A percentile compares a stretch with the other conserved stretches of the same genome.
These are phyloP conservation scores for Idaea dimidiata DNA, from an alignment of 2,888 invertebrate genomes.

Conservation along the genomic window DNA sequence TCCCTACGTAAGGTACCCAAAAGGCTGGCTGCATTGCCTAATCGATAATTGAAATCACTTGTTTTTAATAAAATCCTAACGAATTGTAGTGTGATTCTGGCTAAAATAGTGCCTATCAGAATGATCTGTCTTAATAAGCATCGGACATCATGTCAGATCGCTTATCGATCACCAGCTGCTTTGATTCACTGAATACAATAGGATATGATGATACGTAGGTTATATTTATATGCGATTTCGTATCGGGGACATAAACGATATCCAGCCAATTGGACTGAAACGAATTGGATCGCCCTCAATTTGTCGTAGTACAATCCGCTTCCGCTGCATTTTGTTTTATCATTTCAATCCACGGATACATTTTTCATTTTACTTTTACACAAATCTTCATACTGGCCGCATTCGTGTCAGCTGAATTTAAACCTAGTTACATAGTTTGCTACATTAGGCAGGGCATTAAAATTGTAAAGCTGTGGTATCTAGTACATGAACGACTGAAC, in stretches of 20 bases:
- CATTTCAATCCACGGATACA: conserved; percentile 46
- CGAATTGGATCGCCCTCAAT: conserved; percentile 79
- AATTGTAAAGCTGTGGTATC: neutral
- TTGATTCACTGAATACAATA: conserved; percentile 54
- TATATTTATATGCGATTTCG: conserved; percentile 50
- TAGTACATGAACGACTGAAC: neutral
- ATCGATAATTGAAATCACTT: neutral
- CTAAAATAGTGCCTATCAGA: neutral
- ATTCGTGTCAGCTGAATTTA: conserved; percentile 13
- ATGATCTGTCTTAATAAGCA: conserved; percentile 15
- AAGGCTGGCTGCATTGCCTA: too few relatives aligned
- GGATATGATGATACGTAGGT: conserved; percentile 39
- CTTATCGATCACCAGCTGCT: conserved; percentile 53
- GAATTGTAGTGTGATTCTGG: neutral
- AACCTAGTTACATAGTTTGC: neutral
- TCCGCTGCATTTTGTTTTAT: conserved; percentile 71
- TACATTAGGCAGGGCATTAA: neutral
- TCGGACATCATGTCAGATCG: conserved; percentile 35
- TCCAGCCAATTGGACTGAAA: conserved; percentile 78
- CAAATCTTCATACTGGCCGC: conserved; percentile 22
- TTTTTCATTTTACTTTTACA: conserved; percentile 41
- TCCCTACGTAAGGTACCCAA: too few relatives aligned
- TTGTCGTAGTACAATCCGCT: conserved; percentile 64
- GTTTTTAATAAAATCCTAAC: neutral
- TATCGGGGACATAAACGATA: conserved; percentile 73